Base-by-base conservation (phyloP, 2,113 vertebrate genomes). In the Anarhynchus alexandrinus region DNA sequence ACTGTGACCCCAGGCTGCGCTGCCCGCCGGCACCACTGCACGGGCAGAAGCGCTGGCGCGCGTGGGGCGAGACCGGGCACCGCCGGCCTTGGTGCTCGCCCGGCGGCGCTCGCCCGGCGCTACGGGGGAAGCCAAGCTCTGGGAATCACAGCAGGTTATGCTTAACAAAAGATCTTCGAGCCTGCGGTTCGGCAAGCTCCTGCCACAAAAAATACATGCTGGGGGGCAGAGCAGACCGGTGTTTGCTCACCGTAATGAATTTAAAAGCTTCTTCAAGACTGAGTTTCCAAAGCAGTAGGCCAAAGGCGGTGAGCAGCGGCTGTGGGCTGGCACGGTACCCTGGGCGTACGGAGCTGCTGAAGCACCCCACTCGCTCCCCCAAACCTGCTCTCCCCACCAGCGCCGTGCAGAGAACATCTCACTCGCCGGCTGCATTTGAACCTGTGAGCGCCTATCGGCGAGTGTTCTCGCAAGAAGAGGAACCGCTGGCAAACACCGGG, bases 221-320 rank as follows among this genome's bases (percentile, higher is more conserved):
- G 49, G 19, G 71, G 57, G 74, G 55, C 40, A 40, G 38, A 73
- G 66, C 42, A 61, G 82, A 16, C 15, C 1, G 2, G 34, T 18
- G 54, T 25, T 61, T 6, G n/a, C 4, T 66, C 54, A 9, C 51
- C 1, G 0, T 5, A 4, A 61, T 1, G 26, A 51, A 57, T 18
- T 36, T 12, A 11, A 66, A 58, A 45, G 58, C 51, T 19, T 66
- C 82, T 43, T 10, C 3, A 10, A 42, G 58, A 13, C 8, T 0
- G 30, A 57, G 32, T 27, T 78, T 42, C 43, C 30, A 26, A 73
- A 73, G 67, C 9, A 21, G 16, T 2, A 36, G 51, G 30, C 10
- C 23, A 34, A 45, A 54, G 57, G 26, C 0, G 14, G 14, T 1
- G 8, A 80, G 57, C 47, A 20, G 64, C 2, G 15, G 65, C 49